phyloP scores from a whole-genome alignment of 35 echinoderm and acorn worm species.

The Antedon bifida region DNA sequence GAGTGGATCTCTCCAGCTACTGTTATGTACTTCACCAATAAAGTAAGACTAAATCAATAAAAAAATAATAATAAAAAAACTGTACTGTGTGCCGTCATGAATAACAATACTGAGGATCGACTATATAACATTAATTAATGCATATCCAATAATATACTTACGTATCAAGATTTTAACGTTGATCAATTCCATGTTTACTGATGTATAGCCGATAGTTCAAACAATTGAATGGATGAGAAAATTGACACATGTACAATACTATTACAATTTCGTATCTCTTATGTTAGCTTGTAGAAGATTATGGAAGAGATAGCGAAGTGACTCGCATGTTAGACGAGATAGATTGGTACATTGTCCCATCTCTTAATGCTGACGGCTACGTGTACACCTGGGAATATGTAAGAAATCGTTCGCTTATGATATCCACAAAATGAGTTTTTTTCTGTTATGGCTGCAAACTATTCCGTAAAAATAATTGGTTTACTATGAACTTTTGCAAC shows the following conservation, averaged over 20 bases:
- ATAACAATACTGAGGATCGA: no score
- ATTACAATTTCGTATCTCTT: neutral
- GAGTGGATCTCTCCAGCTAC: conserved; percentile 59
- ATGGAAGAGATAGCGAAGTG: conserved; percentile 17
- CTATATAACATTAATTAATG: no score
- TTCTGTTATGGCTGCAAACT: neutral
- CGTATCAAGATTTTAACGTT: no score
- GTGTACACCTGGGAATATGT: conserved; percentile 31
- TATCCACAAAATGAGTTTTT: conserved; percentile 2
- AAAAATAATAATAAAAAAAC: no score
- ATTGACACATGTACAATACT: neutral
- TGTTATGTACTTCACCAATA: conserved; percentile 32
- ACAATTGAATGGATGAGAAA: neutral
- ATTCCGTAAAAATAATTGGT: no score
- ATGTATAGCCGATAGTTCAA: no score
- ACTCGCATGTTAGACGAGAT: conserved; percentile 38
- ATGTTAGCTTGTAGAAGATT: neutral
- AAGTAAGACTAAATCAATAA: conserved; percentile 37
- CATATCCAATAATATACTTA: no score
- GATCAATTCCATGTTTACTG: no score
- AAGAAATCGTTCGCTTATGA: no score
- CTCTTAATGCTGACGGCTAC: conserved; percentile 41
- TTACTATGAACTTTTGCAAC: no score
- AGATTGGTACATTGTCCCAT: conserved; percentile 48
- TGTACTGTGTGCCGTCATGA: no score